Evolutionary conservation across 1,140 invertebrate genomes (phyloP).

Genomic region (Drepana arcuata): DNA sequence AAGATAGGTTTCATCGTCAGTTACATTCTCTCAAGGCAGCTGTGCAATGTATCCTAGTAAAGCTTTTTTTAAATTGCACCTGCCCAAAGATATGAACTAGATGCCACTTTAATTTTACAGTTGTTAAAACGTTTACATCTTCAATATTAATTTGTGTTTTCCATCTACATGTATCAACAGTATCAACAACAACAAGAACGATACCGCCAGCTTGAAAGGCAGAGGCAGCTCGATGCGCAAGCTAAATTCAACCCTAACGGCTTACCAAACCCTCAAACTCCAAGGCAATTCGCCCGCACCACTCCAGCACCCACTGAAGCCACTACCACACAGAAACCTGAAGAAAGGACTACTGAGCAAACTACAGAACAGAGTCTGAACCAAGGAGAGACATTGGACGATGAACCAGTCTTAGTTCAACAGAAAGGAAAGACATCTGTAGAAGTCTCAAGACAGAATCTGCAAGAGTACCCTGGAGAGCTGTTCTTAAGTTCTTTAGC

Average conservation of each 20-base stretch:
- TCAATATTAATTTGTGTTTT: background rate
- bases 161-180: conserved; percentile 20
- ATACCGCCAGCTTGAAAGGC: conserved; percentile 41
- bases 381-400: conserved; percentile 40
- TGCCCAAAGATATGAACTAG: background rate
- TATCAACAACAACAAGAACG: conserved; percentile 47
- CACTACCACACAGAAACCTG: conserved; percentile 29
- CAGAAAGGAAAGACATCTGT: conserved; percentile 34
- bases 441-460: conserved; percentile 51
- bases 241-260: conserved; percentile 24
- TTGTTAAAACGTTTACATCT: background rate
- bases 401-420: conserved; percentile 17
- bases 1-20: no score
- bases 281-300: conserved; percentile 38
- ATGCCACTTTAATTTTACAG: background rate
- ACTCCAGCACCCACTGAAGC: conserved; percentile 20
- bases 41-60: no score
- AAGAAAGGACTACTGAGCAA: conserved; percentile 23
- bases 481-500: conserved; percentile 43
- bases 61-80: no score
- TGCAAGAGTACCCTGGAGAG: conserved; percentile 55
- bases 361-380: conserved; percentile 41
- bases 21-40: no score
- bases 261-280: conserved; percentile 29
- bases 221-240: conserved; percentile 39